phyloP scores from a whole-genome alignment of 2,888 invertebrate species.

The Pristionchus exspectatus region DNA sequence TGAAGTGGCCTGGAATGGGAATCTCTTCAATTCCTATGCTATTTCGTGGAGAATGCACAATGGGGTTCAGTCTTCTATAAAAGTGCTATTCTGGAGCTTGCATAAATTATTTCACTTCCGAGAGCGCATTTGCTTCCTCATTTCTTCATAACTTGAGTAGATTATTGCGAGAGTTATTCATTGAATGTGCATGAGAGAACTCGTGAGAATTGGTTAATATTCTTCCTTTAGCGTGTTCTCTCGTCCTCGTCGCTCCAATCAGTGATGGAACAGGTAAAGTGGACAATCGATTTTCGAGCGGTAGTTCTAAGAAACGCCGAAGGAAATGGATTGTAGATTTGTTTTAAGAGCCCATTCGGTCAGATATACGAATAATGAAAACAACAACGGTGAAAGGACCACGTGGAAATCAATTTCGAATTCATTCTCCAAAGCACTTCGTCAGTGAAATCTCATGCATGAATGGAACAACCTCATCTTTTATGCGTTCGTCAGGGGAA shows the following conservation, averaged over 20 bases:
- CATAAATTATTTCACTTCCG: neutral
- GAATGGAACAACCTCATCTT: neutral
- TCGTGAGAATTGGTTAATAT: neutral
- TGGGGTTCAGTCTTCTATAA: neutral
- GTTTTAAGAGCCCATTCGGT: no score
- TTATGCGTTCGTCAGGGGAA: conserved; percentile 1
- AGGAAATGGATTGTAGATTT: no score
- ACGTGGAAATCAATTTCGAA: neutral
- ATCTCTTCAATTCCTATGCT: neutral
- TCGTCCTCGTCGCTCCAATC: no score
- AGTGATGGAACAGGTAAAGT: no score
- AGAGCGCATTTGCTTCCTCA: neutral
- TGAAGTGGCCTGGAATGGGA: neutral
- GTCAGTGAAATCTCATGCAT: neutral
- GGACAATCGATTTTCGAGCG: no score
- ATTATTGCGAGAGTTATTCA: neutral
- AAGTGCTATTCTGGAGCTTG: neutral
- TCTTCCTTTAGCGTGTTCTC: no score
- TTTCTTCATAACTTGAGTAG: neutral
- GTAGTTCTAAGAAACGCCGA: no score
- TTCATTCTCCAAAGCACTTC: neutral
- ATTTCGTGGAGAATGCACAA: neutral
- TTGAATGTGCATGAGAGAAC: neutral
- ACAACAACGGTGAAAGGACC: neutral
- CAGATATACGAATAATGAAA: no score